phyloP scores from a whole-genome alignment of 2,888 invertebrate genomes.

The Kuschelorhynchus macadamiae region DNA sequence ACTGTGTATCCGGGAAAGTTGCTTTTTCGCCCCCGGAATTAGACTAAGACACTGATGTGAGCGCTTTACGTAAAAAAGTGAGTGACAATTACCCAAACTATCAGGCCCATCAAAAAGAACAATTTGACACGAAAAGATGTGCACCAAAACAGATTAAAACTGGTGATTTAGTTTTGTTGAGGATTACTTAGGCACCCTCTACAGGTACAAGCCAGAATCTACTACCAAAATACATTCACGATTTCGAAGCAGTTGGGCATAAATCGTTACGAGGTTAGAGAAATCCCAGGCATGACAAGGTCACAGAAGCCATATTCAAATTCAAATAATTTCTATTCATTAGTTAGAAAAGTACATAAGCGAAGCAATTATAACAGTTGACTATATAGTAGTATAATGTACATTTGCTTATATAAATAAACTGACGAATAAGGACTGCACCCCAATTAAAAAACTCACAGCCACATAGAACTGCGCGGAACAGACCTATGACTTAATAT shows the following conservation, averaged over 20 bases:
- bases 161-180: slow-evolving; percentile 28
- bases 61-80: slow-evolving; percentile 12
- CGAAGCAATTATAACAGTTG: too few species aligned
- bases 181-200: slow-evolving; percentile 26
- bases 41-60: slow-evolving; percentile 31
- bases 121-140: slow-evolving; percentile 34
- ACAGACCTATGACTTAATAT: too few species aligned
- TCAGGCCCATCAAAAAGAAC: slow-evolving; percentile 33
- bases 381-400: too few species aligned
- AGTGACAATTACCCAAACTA: too few species aligned
- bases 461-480: too few species aligned
- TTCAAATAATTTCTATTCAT: too few species aligned
- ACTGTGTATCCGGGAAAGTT: slow-evolving; percentile 37
- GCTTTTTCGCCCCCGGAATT: slow-evolving; percentile 16
- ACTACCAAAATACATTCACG: slow-evolving; percentile 33
- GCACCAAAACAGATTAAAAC: background rate
- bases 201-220: slow-evolving; percentile 45
- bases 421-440: too few species aligned
- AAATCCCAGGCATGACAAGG: background rate
- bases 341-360: too few species aligned
- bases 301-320: too few species aligned
- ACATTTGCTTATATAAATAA: too few species aligned
- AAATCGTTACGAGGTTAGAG: background rate
- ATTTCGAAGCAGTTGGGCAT: background rate
- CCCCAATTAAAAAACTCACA: too few species aligned